These are phyloP conservation scores for Omphaloscelis lunosa DNA, from an alignment of 2,888 invertebrate species.

Conservation along the genomic window DNA sequence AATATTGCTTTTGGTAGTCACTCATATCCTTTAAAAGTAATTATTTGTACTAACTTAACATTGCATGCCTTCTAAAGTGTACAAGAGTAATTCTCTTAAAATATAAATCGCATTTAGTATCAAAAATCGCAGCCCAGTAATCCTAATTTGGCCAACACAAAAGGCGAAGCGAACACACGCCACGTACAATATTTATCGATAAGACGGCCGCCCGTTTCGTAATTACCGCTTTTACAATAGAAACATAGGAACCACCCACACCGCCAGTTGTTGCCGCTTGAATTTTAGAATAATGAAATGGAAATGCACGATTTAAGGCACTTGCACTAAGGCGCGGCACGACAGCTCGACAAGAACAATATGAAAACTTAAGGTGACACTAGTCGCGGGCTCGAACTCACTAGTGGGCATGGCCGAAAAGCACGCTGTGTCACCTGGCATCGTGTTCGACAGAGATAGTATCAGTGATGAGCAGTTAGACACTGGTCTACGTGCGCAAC, in stretches of 20 bases:
- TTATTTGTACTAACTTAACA: too few relatives aligned
- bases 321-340: too few relatives aligned
- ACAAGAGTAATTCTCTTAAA: background rate
- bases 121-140: background rate
- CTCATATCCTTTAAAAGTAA: background rate
- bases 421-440: too few relatives aligned
- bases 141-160: constrained; percentile 25
- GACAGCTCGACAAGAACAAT: background rate
- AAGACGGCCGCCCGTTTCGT: constrained; percentile 58
- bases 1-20: background rate
- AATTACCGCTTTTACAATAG: constrained; percentile 64
- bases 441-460: too few relatives aligned
- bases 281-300: constrained; percentile 33
- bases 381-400: too few relatives aligned
- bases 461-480: too few relatives aligned
- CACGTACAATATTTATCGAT: constrained; percentile 56
- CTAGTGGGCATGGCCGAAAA: too few relatives aligned
- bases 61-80: too few relatives aligned
- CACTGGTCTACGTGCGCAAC: too few relatives aligned
- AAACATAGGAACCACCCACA: constrained; percentile 18
- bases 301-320: constrained; percentile 33
- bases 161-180: constrained; percentile 6
- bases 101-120: background rate
- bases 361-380: background rate
- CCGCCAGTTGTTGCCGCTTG: constrained; percentile 55